Conservation (phyloP, 2,113 vertebrate genomes). For the Ctenodactylus gundi region DNA sequence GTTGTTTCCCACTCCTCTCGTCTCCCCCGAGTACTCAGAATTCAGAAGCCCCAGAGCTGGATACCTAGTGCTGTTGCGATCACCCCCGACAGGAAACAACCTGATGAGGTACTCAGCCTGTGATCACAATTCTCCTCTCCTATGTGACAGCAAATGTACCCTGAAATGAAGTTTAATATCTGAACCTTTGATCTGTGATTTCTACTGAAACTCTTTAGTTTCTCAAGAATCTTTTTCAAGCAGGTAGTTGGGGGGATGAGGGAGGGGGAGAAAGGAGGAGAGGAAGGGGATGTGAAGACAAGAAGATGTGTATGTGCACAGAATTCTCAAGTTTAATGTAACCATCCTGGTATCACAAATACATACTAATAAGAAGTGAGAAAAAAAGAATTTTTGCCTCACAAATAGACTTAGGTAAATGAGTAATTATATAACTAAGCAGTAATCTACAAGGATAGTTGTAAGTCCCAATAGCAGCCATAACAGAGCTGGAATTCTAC, state of each 20-base stretch:
- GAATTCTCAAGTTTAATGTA: too few relatives aligned
- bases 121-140: neutral
- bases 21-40: constrained; percentile 14
- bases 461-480: neutral
- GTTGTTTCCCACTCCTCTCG: neutral
- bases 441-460: neutral
- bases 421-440: neutral
- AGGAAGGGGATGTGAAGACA: too few relatives aligned
- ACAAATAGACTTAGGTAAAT: neutral
- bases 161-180: neutral
- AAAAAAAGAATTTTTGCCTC: neutral
- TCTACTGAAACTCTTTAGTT: neutral
- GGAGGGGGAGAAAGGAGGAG: too few relatives aligned
- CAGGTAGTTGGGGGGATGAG: too few relatives aligned
- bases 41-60: neutral
- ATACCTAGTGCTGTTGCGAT: neutral
- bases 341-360: too few relatives aligned
- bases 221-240: too few relatives aligned
- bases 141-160: neutral
- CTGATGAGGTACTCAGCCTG: neutral
- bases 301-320: too few relatives aligned
- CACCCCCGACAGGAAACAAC: neutral
- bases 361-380: too few relatives aligned
- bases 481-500: neutral
- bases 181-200: neutral